Conservation (phyloP, 1,140 invertebrate species). For the Prorops nasuta region DNA sequence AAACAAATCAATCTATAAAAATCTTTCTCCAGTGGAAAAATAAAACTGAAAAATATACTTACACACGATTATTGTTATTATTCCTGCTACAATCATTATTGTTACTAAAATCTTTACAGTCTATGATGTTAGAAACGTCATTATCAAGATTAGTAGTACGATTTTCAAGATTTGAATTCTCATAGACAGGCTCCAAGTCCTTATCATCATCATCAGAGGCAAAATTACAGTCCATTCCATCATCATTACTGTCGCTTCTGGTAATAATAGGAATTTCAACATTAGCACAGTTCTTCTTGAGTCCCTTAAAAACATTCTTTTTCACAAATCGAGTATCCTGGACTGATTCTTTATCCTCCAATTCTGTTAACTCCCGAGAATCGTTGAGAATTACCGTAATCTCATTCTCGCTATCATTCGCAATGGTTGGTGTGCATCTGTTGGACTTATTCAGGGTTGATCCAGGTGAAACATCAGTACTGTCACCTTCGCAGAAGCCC, state of each 20-base stretch:
- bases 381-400: conserved; percentile 25
- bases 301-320: conserved; percentile 11
- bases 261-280: conserved; percentile 21
- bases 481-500: conserved; percentile 53
- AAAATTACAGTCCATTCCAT: conserved; percentile 50
- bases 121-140: conserved; percentile 17
- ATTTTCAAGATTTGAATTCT: conserved; percentile 40
- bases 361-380: conserved; percentile 8
- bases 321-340: conserved; percentile 16
- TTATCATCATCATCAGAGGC: conserved; percentile 46
- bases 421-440: conserved; percentile 33
- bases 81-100: conserved; percentile 11
- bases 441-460: conserved; percentile 48
- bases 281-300: neutral
- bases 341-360: conserved; percentile 11
- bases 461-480: conserved; percentile 43
- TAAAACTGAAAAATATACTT: conserved; percentile 1
- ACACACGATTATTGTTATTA: conserved; percentile 18
- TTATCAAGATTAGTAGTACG: conserved; percentile 29
- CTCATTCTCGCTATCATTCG: conserved; percentile 36
- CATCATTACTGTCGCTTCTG: conserved; percentile 47
- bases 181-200: conserved; percentile 45
- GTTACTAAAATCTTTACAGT: conserved; percentile 23
- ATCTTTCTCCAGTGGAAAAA: too few relatives aligned
- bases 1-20: conserved; percentile 7